Base-by-base conservation (phyloP, 2,113 vertebrate genomes). In the Hypomesus transpacificus region DNA sequence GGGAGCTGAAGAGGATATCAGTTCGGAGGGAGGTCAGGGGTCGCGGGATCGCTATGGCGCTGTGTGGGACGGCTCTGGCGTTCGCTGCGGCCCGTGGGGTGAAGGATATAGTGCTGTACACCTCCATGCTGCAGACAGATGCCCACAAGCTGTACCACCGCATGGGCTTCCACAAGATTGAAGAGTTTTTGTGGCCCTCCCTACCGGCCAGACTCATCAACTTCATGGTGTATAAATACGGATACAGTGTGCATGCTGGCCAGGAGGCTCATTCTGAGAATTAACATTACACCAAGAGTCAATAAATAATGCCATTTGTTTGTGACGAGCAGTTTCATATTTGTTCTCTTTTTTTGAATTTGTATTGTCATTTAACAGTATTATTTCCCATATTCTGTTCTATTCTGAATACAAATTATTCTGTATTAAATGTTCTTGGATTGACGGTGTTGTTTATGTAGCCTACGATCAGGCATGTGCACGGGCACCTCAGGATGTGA, bases 61-160 rank as follows among this genome's bases (percentile, higher is more conserved):
- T 91, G 46, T 87, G 84, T 17, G 64, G 71, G 11, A 70, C 79
- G 0, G 88, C 76, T 0, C 50, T 90, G 51, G 46, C 52, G 2
- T 91, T 90, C 22, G 89, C 86, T 0, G 77, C 28, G 14, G 60
- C n/a, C 4, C 68, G 56, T 0, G 78, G 84, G 18, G 85, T 80
- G n/a, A 11, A 51, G 6, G 69, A 82, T 0, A 82, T 92, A 31
- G 80, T 89, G 68, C 85, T 92, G 14, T 85, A 85, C 68, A 89
- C 91, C 0, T 79, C 88, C 31, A 78, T 88, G 82, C 60, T 91
- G 21, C 91, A 91, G 61, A 74, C 53, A 0, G 88, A 89, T 31
- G 89, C 88, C 0, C 82, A 79, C 1, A 75, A 59, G 0, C 87
- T 91, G 18, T 90, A 88, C 5, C 71, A 86, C 60, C 81, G 51